Evolutionary conservation across 92 coral and sea anemone genomes (phyloP).

Genomic region (Montipora capitata): DNA sequence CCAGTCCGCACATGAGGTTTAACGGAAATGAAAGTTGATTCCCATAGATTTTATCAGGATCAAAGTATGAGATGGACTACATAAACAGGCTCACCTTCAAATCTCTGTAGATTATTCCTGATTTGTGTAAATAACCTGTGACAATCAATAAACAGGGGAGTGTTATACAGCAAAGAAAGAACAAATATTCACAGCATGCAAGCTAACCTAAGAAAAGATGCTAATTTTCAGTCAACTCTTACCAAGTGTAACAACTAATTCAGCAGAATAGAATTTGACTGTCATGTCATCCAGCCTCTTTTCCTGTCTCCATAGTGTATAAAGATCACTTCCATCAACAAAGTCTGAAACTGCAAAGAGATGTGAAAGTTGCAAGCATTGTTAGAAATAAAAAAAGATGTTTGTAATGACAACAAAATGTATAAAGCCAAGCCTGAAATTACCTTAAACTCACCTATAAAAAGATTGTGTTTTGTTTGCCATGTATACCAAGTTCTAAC

Average conservation of each 20-base stretch:
- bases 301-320: slow-evolving; percentile 93
- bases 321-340: slow-evolving; percentile 95
- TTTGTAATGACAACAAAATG: background rate
- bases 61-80: no score
- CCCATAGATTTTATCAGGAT: background rate
- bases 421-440: background rate
- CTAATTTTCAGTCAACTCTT: slow-evolving; percentile 1
- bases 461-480: slow-evolving; percentile 98
- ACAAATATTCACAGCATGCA: background rate
- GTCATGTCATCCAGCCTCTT: slow-evolving; percentile 77
- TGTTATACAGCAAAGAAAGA: background rate
- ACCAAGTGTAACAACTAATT: slow-evolving; percentile 94
- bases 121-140: slow-evolving; percentile 90
- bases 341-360: slow-evolving; percentile 88
- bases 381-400: background rate
- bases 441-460: slow-evolving; percentile 77
- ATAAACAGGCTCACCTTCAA: slow-evolving; percentile 80
- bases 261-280: slow-evolving; percentile 89
- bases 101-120: slow-evolving; percentile 96
- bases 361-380: background rate
- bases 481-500: slow-evolving; percentile 96
- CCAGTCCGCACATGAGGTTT: background rate
- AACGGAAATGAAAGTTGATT: background rate
- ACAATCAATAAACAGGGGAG: background rate
- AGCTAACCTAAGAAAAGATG: background rate